A percentile compares a stretch with the other conserved stretches of the same genome.
Evolutionary conservation across 2,888 invertebrate species (phyloP).

Genomic region (Eurytoma adleriae): DNA sequence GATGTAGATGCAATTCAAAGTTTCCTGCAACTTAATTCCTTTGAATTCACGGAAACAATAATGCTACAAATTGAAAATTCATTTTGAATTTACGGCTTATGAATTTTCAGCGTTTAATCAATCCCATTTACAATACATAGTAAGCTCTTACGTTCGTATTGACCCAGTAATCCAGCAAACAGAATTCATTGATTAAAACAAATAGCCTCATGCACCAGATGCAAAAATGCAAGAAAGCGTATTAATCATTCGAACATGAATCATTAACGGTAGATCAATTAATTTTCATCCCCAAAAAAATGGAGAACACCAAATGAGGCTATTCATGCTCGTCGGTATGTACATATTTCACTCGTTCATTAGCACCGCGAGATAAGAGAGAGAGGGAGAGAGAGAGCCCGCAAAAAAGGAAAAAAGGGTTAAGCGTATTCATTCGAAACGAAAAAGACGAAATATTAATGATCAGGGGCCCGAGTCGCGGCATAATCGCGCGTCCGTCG

Average conservation of each 20-base stretch:
- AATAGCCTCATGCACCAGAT: not conserved
- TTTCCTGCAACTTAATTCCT: no score
- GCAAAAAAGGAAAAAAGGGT: constrained; percentile 18
- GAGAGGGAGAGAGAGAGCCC: no score
- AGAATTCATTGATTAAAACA: not conserved
- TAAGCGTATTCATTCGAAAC: constrained; percentile 3
- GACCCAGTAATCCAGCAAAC: not conserved
- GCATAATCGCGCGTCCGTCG: constrained; percentile 11
- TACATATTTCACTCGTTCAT: not conserved
- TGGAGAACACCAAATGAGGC: not conserved
- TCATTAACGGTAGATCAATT: not conserved
- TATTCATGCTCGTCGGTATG: not conserved
- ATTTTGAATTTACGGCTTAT: no score
- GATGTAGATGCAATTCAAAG: no score
- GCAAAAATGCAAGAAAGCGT: not conserved
- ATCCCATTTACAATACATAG: no score
- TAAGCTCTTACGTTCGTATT: not conserved
- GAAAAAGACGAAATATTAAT: constrained; percentile 27
- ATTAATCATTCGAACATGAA: not conserved
- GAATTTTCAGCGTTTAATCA: no score
- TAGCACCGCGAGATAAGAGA: not conserved
- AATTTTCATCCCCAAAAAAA: not conserved
- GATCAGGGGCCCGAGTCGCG: not conserved
- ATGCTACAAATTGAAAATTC: no score
- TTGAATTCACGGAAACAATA: no score